Evolutionary conservation across 2,888 invertebrate genomes (phyloP).

Genomic region (Volucella zonaria): DNA sequence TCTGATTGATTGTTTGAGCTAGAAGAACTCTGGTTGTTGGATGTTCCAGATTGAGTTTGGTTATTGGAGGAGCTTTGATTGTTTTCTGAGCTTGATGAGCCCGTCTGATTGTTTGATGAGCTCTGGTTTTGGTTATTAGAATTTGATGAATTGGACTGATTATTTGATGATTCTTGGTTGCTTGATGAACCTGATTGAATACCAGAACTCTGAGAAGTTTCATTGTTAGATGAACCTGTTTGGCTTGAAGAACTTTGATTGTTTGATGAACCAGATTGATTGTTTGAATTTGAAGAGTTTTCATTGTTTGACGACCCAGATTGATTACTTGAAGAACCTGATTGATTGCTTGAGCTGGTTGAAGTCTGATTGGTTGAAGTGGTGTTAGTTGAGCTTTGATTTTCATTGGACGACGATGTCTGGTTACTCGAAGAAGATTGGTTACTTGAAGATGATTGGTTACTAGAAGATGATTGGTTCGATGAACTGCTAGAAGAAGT

Average conservation of each 20-base stretch:
- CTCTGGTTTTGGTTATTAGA: too few relatives aligned
- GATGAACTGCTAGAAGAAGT: slow-evolving; percentile 74
- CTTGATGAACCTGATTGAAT: slow-evolving; percentile 35
- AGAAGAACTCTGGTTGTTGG: slow-evolving; percentile 57
- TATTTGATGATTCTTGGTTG: slow-evolving; percentile 56
- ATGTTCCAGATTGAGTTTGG: slow-evolving; percentile 47
- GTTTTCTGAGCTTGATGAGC: slow-evolving; percentile 8
- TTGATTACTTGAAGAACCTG: slow-evolving; percentile 37
- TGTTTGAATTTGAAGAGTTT: slow-evolving; percentile 45
- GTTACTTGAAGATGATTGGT: slow-evolving; percentile 51
- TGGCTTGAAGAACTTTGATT: slow-evolving; percentile 25
- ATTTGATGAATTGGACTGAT: slow-evolving; percentile 53
- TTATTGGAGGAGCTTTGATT: slow-evolving; percentile 26
- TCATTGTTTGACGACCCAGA: slow-evolving; percentile 54
- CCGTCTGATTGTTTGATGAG: slow-evolving; percentile 64
- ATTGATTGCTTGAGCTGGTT: slow-evolving; percentile 41
- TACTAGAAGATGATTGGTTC: slow-evolving; percentile 64
- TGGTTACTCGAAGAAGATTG: slow-evolving; percentile 28
- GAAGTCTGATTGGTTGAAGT: too few relatives aligned
- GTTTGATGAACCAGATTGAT: slow-evolving; percentile 48
- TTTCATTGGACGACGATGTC: background rate
- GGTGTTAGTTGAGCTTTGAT: too few relatives aligned
- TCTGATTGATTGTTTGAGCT: slow-evolving; percentile 46
- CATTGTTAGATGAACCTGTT: slow-evolving; percentile 36
- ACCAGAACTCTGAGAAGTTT: slow-evolving; percentile 45